Base-by-base conservation (phyloP, 2,888 invertebrate species). In the Drosophila subsilvestris region DNA sequence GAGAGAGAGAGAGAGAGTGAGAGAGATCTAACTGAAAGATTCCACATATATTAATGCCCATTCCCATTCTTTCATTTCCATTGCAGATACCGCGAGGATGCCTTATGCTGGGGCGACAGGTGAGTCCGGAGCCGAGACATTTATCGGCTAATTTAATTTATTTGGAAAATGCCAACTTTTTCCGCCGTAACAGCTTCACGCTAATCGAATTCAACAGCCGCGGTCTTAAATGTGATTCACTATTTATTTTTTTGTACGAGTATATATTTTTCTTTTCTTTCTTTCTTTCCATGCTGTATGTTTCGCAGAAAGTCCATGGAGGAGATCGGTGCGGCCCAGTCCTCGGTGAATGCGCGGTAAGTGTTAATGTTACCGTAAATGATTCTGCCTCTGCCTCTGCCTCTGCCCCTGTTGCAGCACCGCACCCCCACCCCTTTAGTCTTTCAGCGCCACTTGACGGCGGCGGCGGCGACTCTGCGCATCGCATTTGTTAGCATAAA, bases 101-200 rank as follows among this genome's bases (percentile, higher is more conserved):
- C 97, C 20, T 93, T 97, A 54, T 97, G 97, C 93, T 97, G 97
- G 97, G 95, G 96, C 56, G 97, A 97, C 93, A 95, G 97, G 97
- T 97, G 94, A 94, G 93, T 80, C 65, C 79, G 78, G 78, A 88
- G 84, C 86, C 89, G 86, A 87, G 90, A 89, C 87, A 89, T 89
- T 89, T 90, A 89, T 89, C 89, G 90, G 89, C 86, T 90, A 90
- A 89, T 89, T 89, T 89, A 89, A 89, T 89, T 89, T 89, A 89
- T 89, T 90, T 83, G 78, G 87, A 89, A 89, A 89, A 90, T 90
- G 84, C 78, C 87, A 85, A 78, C 76, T 86, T 89, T 88, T 86
- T 68, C 70, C 60, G 69, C 71, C 60, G 65, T 57, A 68, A 72
- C 70, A 63, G 72, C 82, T 66, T 76, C 67, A 69, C 60, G 43